Evolutionary conservation across 2,888 invertebrate species (phyloP), one percentile per base, ranked within the genome.

Genomic region (Tenthredo livida): DNA sequence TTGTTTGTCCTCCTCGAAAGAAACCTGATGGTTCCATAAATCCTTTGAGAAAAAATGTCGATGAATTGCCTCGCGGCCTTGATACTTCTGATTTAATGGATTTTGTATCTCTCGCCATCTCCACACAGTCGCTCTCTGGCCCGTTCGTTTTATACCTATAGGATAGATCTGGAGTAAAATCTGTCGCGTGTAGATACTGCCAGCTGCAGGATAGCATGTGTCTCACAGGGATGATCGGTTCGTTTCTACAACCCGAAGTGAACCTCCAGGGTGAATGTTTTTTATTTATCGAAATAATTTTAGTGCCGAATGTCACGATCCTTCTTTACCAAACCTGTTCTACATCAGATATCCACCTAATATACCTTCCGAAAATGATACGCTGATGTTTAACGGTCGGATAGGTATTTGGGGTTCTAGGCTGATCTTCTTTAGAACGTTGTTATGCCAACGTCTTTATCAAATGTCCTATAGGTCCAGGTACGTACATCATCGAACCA

Each of bases 391-490:
- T 61, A 61, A 25, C 25, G 61, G 12, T 25, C 61, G 21, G 10
- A 7, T 61, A 15, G 61, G n/a, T 1, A n/a, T 61, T 2, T 0
- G 3, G 25, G 61, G 61, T 21, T 21, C 61, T 12, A 10, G 25
- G 12, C n/a, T 3, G 25, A 75, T 25, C 25, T 37, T 43, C 47
- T 47, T 47, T 47, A 12, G 4, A 75, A 75, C 43, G 33, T 17
- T 33, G 10, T 21, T 47, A 75, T 12, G 75, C 75, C 25, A 15
- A 47, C n/a, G 47, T 40, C 33, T 9, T 75, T 75, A 15, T 25
- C 67, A 72, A 10, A 72, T 72, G 1, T 72, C 75, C 2, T 10
- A 47, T 7, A n/a, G 37, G 75, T 75, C 75, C 75, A 75, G 75
- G 25, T 21, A 47, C 15, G 25, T 21, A 47, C 15, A 7, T 0